Base-by-base conservation (phyloP, 1,140 invertebrate species). In the Ooceraea biroi region DNA sequence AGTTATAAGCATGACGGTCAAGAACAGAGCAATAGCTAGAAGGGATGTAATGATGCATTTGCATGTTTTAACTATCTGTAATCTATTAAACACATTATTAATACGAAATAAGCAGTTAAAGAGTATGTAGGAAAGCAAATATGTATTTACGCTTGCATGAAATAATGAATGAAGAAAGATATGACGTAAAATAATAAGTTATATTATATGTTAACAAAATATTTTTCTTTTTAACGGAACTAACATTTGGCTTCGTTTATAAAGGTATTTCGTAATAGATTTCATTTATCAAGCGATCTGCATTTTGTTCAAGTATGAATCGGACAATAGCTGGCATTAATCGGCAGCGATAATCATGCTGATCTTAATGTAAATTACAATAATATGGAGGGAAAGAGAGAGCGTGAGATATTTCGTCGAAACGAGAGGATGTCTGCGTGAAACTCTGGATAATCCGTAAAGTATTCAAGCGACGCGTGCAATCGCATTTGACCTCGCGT, bases 401-500 rank as follows among this genome's bases (percentile, higher is more conserved):
- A 46, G 46, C 55, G 25, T 11, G 58, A 7, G n/a, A 0, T 14
- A 0, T 76, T 46, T n/a, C 2, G 19, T 55, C 17, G 46, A 36
- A 83, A 44, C 4, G 44, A 85, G 57, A 63, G 60, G 14, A 36
- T 58, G 58, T 74, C 12, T 27, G 11, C 8, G 14, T 7, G 22
- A 80, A 73, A 58, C 30, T 50, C 19, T 30, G 44, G 19, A 7
- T 30, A 69, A 58, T 50, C 12, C 12, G 17, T 30, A 65, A 65
- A 69, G n/a, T 22, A 76, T 76, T 41, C 25, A 55, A 17, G 1
- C 30, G 12, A n/a, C 3, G n/a, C 17, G 36, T 19, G 19, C 48
- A 46, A 63, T 76, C 4, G 7, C 36, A 5, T 48, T 63, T n/a
- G 0, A 71, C n/a, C 10, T 30, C 27, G 44, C 71, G 22, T 55